Base-by-base conservation (phyloP, 53 echinoderm and acorn worm genomes). In the Zoroaster sp. region DNA sequence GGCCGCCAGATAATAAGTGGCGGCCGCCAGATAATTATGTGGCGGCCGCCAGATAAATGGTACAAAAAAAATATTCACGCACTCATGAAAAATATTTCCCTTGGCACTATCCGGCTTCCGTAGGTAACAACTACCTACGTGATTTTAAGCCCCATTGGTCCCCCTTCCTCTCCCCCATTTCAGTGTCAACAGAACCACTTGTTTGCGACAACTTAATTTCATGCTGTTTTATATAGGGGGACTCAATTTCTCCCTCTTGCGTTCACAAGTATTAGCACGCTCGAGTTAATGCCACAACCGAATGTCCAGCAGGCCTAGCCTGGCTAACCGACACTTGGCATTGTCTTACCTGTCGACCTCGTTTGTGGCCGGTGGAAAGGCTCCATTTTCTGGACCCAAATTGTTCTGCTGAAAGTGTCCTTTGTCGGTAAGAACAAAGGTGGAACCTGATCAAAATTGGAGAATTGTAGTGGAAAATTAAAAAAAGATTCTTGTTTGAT, bases 261-360 rank as follows among this genome's bases (percentile, higher is more conserved):
- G 3, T 18, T 20, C 53, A 53, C 17, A 8, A 20, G 17, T 65
- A 9, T 9, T 25, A 65, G 66, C 15, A 15, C 31, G 15, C 8
- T 31, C 66, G 8, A 7, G 21, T 25, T 9, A 31, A 31, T 9
- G 66, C 66, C 8, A 65, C 4, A 28, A 43, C 41, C 47, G 21
- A 11, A 30, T 41, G 30, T 30, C 21, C 25, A n/a, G 18, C 75
- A 38, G 75, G 75, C 47, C 46, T 44, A 49, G 75, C 8, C 33
- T 13, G 30, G 5, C 14, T 20, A 2, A 6, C 11, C 42, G 20
- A 49, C 47, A 9, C 42, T 18, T 23, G 81, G 81, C 81, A 67
- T 81, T 81, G 67, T 81, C 44, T 81, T 81, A 81, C 81, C 81
- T 67, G 67, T 28, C 31, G 81, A 41, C 81, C 71, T 85, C 69